Base-by-base conservation (phyloP, 1,140 invertebrate species). In the Pararge aegeria region DNA sequence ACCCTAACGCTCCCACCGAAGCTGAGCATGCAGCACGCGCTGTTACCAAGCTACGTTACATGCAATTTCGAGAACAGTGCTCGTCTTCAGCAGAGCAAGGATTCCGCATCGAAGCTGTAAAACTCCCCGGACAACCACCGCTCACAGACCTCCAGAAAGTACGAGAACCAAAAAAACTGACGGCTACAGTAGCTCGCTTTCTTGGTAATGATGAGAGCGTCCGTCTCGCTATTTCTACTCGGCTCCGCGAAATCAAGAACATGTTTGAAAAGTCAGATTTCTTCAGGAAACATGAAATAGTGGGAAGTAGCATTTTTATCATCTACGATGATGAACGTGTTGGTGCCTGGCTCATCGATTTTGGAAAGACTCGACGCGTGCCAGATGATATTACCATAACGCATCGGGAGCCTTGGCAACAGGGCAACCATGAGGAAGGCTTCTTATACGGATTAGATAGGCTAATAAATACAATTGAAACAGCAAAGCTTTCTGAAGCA, bases 101-200 rank as follows among this genome's bases (percentile, higher is more conserved):
- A 0, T 99, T 99, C 81, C 91, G 98, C 63, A 98, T 99, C 64
- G 98, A 99, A 90, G 98, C 97, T 16, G 95, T 99, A 84, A 98
- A 98, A 88, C 90, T 95, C 59, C 93, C 95, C 0, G 94, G 95
- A 1, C 91, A 92, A 27, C 91, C 94, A 0, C 95, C 95, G 0
- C 75, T 96, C 0, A 96, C 94, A 12, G 94, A 96, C 79, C 72
- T 96, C 3, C 95, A 96, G 72, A 95, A 92, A 60, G 93, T 98
- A 0, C 95, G 95, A 73, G 95, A 93, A 16, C 91, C 92, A 44
- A 90, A 94, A 0, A 95, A 98, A 72, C 95, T 99, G 0, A 85
- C 93, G n/a, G 91, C 93, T 40, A 96, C 95, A 0, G 92, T 99
- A 67, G 93, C 93, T 42, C 90, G 93, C 24, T 99, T 98, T 80